Conservation (phyloP, 2,113 vertebrate genomes). For the Heterotis niloticus region DNA sequence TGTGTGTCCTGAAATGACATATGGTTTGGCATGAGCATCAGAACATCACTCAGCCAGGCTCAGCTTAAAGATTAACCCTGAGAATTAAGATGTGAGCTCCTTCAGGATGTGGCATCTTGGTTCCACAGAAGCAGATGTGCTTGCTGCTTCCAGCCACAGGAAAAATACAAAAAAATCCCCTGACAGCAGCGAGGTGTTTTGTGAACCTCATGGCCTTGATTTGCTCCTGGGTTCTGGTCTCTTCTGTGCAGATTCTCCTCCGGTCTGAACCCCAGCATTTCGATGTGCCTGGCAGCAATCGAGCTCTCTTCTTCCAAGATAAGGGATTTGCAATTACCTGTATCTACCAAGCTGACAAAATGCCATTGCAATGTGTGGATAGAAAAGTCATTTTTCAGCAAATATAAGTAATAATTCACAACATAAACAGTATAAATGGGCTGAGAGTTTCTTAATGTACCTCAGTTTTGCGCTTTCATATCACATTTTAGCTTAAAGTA, state of each 20-base stretch:
- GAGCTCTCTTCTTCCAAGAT: neutral
- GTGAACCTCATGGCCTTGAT: neutral
- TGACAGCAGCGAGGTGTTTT: neutral
- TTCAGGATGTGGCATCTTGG: too few species aligned
- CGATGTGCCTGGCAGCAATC: neutral
- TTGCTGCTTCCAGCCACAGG: too few species aligned
- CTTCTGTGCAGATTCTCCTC: neutral
- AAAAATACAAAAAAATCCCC: too few species aligned
- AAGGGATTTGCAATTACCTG: slow-evolving; percentile 11
- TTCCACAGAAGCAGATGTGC: too few species aligned
- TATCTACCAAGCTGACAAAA: neutral
- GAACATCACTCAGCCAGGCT: too few species aligned
- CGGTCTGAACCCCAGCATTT: neutral
- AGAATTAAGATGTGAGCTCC: too few species aligned
- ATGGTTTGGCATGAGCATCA: too few species aligned
- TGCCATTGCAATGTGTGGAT: neutral
- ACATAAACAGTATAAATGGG: neutral
- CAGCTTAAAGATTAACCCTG: too few species aligned
- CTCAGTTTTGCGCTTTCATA: too few species aligned
- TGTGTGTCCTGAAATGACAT: too few species aligned
- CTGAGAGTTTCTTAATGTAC: neutral
- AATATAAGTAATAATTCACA: neutral
- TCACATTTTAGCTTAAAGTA: too few species aligned
- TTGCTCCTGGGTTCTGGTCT: neutral
- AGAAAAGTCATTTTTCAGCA: neutral